A percentile compares a stretch with the other conserved stretches of the same genome.
Conservation (phyloP, 2,113 vertebrate species). For the Cervus canadensis region DNA sequence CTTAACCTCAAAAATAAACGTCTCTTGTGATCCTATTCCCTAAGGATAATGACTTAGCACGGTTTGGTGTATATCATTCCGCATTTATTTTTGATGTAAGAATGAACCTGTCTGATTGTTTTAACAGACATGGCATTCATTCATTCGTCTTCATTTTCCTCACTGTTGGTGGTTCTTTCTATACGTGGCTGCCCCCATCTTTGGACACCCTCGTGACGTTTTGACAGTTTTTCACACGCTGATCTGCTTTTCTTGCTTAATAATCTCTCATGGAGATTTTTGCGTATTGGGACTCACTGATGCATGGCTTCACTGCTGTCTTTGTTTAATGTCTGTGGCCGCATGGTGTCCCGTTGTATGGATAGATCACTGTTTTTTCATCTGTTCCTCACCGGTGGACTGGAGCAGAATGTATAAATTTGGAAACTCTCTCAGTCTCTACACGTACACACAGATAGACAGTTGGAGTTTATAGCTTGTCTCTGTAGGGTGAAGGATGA, state of each 20-base stretch:
- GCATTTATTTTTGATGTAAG: not conserved
- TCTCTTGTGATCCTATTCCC: not conserved
- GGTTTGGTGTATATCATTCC: not conserved
- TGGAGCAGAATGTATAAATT: not conserved
- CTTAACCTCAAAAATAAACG: not conserved
- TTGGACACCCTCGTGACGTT: fast-evolving
- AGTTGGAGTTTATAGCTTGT: not conserved
- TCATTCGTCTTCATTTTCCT: not conserved
- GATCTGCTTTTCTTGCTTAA: not conserved
- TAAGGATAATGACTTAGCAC: not conserved
- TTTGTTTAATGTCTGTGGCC: not conserved
- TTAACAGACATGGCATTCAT: not conserved
- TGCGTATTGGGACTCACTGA: not conserved
- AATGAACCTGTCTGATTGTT: not conserved
- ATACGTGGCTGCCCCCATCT: not conserved
- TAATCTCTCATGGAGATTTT: not conserved
- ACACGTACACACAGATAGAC: not conserved
- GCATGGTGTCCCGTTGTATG: fast-evolving
- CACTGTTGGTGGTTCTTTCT: not conserved
- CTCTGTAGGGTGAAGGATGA: not conserved
- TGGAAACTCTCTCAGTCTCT: not conserved
- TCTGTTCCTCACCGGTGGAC: not conserved
- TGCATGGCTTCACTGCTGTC: not conserved
- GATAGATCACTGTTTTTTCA: not conserved
- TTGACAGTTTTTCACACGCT: not conserved